These are phyloP conservation scores for Zapus hudsonius DNA, from an alignment of 2,113 vertebrate species.

Conservation along the genomic window DNA sequence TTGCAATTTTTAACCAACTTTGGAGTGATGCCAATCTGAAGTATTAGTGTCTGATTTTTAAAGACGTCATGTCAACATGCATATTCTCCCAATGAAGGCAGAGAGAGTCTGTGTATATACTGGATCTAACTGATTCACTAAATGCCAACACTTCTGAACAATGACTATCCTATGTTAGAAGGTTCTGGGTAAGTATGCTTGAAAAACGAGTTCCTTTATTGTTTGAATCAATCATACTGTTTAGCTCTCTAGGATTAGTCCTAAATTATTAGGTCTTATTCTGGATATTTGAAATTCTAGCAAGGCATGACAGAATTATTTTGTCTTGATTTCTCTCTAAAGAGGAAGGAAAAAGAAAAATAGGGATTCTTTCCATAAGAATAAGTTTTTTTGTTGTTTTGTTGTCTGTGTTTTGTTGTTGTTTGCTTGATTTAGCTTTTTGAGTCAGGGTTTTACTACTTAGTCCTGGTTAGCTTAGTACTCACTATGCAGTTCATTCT, in stretches of 20 bases:
- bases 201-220: not conserved
- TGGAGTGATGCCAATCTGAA: not conserved
- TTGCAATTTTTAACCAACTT: not conserved
- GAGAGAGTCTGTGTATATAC: too few species aligned
- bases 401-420: too few species aligned
- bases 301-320: not conserved
- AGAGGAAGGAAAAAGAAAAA: not conserved
- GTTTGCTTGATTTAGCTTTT: not conserved
- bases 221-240: conserved; percentile 33
- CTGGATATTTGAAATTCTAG: conserved; percentile 30
- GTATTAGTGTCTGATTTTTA: not conserved
- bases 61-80: not conserved
- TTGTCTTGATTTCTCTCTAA: not conserved
- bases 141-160: not conserved
- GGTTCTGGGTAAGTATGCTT: not conserved
- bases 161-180: not conserved
- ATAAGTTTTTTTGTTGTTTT: not conserved
- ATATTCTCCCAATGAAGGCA: not conserved
- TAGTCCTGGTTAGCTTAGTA: not conserved
- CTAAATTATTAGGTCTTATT: conserved; percentile 15
- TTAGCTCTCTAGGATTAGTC: not conserved
- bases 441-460: not conserved
- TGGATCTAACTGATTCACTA: not conserved
- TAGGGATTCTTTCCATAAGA: not conserved
- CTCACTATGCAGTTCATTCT: not conserved